Conservation (phyloP, 2,888 invertebrate species). For the Spicauda simplicius region DNA sequence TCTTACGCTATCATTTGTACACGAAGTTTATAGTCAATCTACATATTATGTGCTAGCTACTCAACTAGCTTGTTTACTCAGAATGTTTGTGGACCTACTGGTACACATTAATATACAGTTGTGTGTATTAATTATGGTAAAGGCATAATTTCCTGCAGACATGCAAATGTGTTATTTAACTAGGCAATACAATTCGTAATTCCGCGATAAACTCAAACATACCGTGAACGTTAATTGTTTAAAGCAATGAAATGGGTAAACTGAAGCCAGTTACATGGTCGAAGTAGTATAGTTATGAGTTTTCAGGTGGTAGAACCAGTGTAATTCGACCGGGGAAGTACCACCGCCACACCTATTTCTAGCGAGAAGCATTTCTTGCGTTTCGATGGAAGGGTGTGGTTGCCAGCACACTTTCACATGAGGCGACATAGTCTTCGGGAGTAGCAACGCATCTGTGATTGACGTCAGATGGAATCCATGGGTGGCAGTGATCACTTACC, state of each 20-base stretch:
- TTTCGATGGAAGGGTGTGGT: too few species aligned
- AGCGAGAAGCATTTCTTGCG: too few species aligned
- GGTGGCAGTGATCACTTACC: too few species aligned
- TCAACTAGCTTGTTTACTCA: conserved; percentile 40
- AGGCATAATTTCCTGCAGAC: conserved; percentile 62
- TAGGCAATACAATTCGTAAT: conserved; percentile 62
- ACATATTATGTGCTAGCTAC: conserved; percentile 17
- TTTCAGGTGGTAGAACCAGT: too few species aligned
- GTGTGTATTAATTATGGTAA: conserved; percentile 53
- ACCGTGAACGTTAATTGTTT: conserved; percentile 56
- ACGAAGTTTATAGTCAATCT: conserved; percentile 30
- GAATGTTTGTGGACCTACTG: conserved; percentile 43
- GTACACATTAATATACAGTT: conserved; percentile 24
- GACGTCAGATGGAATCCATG: too few species aligned
- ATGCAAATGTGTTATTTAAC: conserved; percentile 57
- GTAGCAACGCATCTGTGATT: too few species aligned
- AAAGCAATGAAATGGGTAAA: conserved; percentile 57
- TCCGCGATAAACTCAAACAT: conserved; percentile 55
- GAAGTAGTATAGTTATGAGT: neutral
- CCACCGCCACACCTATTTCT: too few species aligned
- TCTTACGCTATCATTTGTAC: conserved; percentile 1
- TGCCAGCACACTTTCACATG: too few species aligned
- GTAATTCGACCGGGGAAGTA: too few species aligned
- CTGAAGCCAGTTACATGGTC: conserved; percentile 23
- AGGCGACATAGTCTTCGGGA: too few species aligned